phyloP scores from a whole-genome alignment of 2,113 vertebrate genomes.

The Triplophysa dalaica region DNA sequence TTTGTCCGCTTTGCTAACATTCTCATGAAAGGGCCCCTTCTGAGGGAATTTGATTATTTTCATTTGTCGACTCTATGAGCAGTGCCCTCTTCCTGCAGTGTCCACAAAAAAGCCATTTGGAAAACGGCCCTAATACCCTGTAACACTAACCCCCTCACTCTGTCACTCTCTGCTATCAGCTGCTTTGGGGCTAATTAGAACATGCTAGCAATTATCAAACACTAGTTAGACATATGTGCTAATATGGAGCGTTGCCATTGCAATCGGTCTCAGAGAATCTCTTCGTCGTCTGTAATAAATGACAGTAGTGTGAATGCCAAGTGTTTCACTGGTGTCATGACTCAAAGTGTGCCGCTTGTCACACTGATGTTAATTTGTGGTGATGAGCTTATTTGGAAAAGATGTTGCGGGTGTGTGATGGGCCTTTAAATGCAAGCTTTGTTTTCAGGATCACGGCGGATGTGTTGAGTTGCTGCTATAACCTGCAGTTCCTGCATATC shows the following conservation, averaged over 20 bases:
- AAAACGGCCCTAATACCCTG: neutral
- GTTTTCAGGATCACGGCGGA: neutral
- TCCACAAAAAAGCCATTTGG: too few species aligned
- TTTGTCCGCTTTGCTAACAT: too few species aligned
- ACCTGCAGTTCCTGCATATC: too few species aligned
- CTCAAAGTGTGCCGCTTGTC: neutral
- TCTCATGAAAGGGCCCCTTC: too few species aligned
- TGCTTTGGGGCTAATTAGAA: constrained; percentile 41
- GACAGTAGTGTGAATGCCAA: constrained; percentile 13
- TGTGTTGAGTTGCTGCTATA: too few species aligned
- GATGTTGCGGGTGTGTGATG: neutral
- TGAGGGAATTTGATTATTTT: too few species aligned
- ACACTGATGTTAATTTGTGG: constrained; percentile 3
- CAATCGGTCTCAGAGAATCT: constrained; percentile 21
- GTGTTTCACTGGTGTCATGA: constrained; percentile 27
- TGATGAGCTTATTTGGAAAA: neutral
- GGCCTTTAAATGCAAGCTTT: neutral
- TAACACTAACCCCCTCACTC: neutral
- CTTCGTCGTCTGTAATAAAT: constrained; percentile 23
- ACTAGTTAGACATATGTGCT: constrained; percentile 30
- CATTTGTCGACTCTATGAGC: too few species aligned
- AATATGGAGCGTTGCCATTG: constrained; percentile 26
- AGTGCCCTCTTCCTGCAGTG: too few species aligned
- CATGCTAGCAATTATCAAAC: constrained; percentile 43
- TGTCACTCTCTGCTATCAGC: constrained; percentile 17